Evolutionary conservation across 2,888 invertebrate genomes (phyloP).

Genomic region (Meghimatium bilineatum): DNA sequence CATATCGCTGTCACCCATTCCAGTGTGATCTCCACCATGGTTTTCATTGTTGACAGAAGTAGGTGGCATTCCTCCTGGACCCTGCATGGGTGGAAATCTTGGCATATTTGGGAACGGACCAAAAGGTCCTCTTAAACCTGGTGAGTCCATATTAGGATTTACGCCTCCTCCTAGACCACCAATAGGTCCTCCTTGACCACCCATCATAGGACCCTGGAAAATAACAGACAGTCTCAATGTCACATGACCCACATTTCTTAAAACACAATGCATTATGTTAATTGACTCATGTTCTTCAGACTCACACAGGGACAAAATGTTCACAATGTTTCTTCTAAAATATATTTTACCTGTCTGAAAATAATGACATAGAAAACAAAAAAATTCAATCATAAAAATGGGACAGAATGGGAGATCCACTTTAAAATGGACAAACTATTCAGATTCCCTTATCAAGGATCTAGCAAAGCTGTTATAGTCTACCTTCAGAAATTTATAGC

Average conservation of each 20-base stretch:
- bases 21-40: neutral
- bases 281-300: too few species aligned
- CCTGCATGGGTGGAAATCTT: slow-evolving; percentile 31
- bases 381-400: too few species aligned
- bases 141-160: slow-evolving; percentile 30
- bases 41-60: slow-evolving; percentile 28
- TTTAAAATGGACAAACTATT: too few species aligned
- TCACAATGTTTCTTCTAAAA: too few species aligned
- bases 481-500: too few species aligned
- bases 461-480: too few species aligned
- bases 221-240: neutral
- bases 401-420: too few species aligned
- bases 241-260: neutral
- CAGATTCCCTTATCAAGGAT: too few species aligned
- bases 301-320: too few species aligned
- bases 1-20: slow-evolving; percentile 45
- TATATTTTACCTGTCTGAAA: too few species aligned
- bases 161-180: slow-evolving; percentile 23
- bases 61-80: slow-evolving; percentile 37
- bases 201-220: slow-evolving; percentile 39
- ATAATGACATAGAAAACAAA: too few species aligned
- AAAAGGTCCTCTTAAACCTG: slow-evolving; percentile 36
- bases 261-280: neutral
- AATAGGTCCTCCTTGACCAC: slow-evolving; percentile 35
- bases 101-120: slow-evolving; percentile 27